A percentile compares a stretch with the other conserved stretches of the same genome.
Evolutionary conservation across 2,113 vertebrate genomes (phyloP).

Genomic region (Spheniscus mendiculus): DNA sequence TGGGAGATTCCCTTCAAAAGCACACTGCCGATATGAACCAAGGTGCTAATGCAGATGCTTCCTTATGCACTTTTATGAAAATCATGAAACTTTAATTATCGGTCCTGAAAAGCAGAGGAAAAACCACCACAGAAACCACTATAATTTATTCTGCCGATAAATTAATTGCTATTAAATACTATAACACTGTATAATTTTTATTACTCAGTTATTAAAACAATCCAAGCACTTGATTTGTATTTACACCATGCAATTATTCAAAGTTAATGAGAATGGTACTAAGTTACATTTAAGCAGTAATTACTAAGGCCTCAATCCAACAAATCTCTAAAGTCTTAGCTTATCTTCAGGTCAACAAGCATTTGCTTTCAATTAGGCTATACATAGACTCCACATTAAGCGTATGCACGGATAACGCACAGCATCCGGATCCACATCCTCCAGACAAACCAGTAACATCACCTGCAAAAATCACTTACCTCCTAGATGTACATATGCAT

Average conservation of each 20-base stretch:
- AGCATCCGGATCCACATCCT: background rate
- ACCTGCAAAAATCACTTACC: background rate
- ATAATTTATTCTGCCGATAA: background rate
- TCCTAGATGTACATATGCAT: background rate
- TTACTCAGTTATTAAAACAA: background rate
- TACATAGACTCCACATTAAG: background rate
- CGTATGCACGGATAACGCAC: background rate
- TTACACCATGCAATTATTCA: background rate
- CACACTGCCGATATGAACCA: background rate
- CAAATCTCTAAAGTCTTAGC: background rate
- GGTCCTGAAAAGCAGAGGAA: background rate
- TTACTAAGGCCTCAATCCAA: background rate
- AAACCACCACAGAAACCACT: background rate
- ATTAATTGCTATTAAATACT: background rate
- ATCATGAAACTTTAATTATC: background rate
- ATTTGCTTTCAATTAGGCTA: background rate
- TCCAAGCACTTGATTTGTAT: background rate
- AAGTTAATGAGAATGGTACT: background rate
- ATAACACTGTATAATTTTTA: background rate
- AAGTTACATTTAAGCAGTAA: background rate
- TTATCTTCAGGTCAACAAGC: background rate
- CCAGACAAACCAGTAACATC: background rate
- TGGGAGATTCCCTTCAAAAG: background rate
- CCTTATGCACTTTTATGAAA: background rate
- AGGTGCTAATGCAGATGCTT: background rate